phyloP scores from a whole-genome alignment of 2,888 invertebrate species.

The Chrysotoxum bicinctum region DNA sequence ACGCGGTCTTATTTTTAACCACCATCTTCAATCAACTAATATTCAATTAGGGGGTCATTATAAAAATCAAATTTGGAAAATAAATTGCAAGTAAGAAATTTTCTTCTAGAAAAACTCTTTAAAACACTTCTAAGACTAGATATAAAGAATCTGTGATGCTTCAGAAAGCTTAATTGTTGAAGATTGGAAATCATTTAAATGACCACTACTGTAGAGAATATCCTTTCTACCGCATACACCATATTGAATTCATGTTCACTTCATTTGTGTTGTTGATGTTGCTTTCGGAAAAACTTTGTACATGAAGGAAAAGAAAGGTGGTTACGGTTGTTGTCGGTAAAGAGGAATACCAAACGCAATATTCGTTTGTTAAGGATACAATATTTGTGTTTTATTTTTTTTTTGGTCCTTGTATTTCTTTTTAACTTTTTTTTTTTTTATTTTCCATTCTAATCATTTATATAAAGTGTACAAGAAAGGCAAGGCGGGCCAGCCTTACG shows the following conservation, averaged over 20 bases:
- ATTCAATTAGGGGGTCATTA: too few species aligned
- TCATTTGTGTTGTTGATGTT: constrained; percentile 32
- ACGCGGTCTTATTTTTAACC: too few species aligned
- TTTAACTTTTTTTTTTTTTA: not conserved
- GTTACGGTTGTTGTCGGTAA: not conserved
- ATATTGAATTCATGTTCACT: constrained; percentile 38
- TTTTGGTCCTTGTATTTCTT: not conserved
- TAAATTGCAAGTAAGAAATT: too few species aligned
- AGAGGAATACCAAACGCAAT: constrained; percentile 57
- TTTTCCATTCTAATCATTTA: not conserved
- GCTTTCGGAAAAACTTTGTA: constrained; percentile 40
- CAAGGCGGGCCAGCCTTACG: too few species aligned
- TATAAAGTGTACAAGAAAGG: not conserved
- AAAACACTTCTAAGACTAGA: too few species aligned
- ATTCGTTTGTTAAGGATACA: constrained; percentile 53
- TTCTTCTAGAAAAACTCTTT: too few species aligned
- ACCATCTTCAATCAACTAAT: too few species aligned
- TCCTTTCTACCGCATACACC: not conserved
- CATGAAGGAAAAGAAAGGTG: constrained; percentile 5
- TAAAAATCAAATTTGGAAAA: too few species aligned
- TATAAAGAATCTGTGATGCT: too few species aligned
- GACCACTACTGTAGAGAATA: not conserved
- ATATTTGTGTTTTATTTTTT: constrained; percentile 1
- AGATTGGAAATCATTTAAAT: not conserved
- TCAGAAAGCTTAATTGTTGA: not conserved